Base-by-base conservation (phyloP, 2,113 vertebrate species). In the Megaceryle maxima region DNA sequence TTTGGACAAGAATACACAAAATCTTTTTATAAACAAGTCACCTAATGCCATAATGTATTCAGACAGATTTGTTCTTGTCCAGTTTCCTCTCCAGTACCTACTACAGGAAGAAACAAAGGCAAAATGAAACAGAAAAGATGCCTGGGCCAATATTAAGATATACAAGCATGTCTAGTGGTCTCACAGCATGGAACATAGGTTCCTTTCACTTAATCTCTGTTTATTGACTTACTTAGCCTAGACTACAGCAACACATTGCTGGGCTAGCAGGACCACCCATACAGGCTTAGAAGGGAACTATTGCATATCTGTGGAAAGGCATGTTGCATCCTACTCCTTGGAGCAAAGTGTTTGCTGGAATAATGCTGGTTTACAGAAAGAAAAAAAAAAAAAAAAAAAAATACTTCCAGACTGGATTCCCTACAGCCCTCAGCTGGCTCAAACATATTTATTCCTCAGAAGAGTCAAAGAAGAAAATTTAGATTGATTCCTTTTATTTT, bases 311-410 rank as follows among this genome's bases (percentile, higher is more conserved):
- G 16, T 60, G 46, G 31, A 44, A 83, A 88, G 29, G 35, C 35
- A 90, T 25, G 37, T 35, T 64, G 21, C 46, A 64, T 37, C 55
- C 46, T 18, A 10, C 44, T 50, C 15, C 56, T 48, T 60, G 28
- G 18, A 75, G 74, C 35, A 82, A 7, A 57, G 56, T 44, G 8
- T 59, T 18, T 59, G 25, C 53, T 84, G 60, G 25, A 84, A 89
- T 63, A 72, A 63, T 21, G 60, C 7, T 70, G 28, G 46, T 53
- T 78, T 74, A 44, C 12, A 39, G 33, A 48, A 64, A 87, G 26
- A 20, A 0, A 3, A 7, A n/a, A 5, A 9, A 46, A 31, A n/a
- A 16, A 31, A 31, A 18, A 18, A 59, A 1, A 17, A 2, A 48
- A 39, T 70, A 53, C 6, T 83, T 69, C 13, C 4, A 68, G 68